phyloP scores from a whole-genome alignment of 2,113 vertebrate species.

The Nicator chloris region DNA sequence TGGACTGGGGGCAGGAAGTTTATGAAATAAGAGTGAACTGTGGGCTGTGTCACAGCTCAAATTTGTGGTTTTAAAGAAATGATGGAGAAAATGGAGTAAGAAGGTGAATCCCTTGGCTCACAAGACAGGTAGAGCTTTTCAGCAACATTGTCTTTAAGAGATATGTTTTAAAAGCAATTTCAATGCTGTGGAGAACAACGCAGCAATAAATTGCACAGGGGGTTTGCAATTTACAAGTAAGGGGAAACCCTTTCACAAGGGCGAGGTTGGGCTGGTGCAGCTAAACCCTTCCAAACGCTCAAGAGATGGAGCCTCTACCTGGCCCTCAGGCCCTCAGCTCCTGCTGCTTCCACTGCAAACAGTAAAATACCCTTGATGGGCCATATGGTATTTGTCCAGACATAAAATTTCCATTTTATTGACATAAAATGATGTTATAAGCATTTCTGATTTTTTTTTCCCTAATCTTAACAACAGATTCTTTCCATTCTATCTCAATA shows the following conservation, averaged over 20 bases:
- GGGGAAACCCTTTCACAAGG: neutral
- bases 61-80: neutral
- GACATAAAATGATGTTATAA: neutral
- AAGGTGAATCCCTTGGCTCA: neutral
- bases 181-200: rapidly evolving
- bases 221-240: neutral
- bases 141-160: neutral
- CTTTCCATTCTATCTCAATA: neutral
- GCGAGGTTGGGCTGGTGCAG: neutral
- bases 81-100: neutral
- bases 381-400: neutral
- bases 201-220: neutral
- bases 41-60: neutral
- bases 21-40: neutral
- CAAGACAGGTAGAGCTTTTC: neutral
- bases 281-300: neutral
- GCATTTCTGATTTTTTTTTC: neutral
- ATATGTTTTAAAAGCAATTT: neutral
- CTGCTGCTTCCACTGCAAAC: neutral
- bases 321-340: neutral
- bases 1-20: rapidly evolving
- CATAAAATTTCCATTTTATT: neutral
- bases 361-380: rapidly evolving
- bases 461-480: neutral
- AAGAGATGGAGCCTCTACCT: neutral